phyloP scores from a whole-genome alignment of 2,888 invertebrate genomes.

The Bimastos eiseni region DNA sequence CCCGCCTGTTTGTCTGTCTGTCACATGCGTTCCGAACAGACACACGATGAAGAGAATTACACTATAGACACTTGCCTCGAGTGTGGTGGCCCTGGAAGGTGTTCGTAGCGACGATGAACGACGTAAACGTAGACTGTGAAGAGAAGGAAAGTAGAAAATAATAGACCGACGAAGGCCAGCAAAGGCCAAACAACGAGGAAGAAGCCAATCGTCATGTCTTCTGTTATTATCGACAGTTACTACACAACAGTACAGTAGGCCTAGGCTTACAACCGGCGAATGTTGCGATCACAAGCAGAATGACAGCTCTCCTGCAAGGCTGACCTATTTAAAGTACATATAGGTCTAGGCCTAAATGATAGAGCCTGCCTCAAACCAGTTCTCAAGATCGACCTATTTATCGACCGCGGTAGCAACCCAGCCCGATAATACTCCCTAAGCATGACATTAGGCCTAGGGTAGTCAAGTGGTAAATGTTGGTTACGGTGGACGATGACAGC shows the following conservation, averaged over 20 bases:
- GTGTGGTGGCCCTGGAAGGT: background rate
- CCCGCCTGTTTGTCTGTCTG: background rate
- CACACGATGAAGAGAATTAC: background rate
- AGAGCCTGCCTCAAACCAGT: background rate
- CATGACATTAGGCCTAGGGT: background rate
- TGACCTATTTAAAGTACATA: background rate
- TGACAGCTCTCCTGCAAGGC: background rate
- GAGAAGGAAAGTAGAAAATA: background rate
- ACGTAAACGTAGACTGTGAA: background rate
- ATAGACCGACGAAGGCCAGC: background rate
- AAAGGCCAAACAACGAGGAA: background rate
- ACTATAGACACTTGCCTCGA: background rate
- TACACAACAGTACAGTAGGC: background rate
- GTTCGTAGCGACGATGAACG: background rate
- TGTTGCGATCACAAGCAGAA: background rate
- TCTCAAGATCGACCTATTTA: no score
- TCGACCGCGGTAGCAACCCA: background rate
- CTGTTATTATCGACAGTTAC: background rate
- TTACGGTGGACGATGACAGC: background rate
- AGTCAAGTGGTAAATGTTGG: background rate
- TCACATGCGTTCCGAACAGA: background rate
- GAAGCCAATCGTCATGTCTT: slow-evolving; percentile 2
- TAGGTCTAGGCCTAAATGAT: background rate
- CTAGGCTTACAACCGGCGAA: no score
- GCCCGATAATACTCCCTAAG: background rate